Percentiles rank a stretch among this genome's conserved stretches.
Conservation (phyloP, 1,140 invertebrate genomes). For the Aplysia californica region DNA sequence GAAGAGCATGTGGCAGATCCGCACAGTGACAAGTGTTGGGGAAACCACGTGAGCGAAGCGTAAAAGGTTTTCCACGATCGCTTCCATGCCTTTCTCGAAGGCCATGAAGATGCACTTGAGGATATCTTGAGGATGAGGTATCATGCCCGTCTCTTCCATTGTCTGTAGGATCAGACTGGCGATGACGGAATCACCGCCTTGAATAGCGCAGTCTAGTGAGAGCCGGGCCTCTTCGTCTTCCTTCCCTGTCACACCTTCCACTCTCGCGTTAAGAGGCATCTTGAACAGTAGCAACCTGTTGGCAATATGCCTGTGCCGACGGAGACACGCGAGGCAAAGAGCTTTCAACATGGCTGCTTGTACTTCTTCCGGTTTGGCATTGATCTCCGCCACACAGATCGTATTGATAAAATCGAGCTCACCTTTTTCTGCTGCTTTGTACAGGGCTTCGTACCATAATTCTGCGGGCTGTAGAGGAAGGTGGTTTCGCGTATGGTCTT, state of each 20-base stretch:
- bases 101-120: constrained; percentile 7
- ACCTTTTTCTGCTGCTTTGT: background rate
- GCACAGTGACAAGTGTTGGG: constrained; percentile 3
- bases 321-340: constrained; percentile 7
- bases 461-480: constrained; percentile 4
- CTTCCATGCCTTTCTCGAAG: constrained; percentile 16
- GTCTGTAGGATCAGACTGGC: constrained; percentile 19
- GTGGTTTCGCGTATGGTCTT: constrained; percentile 5
- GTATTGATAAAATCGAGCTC: constrained; percentile 18
- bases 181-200: constrained; percentile 20
- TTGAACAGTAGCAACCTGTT: constrained; percentile 19
- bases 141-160: constrained; percentile 14
- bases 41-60: constrained; percentile 6
- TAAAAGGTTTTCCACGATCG: constrained; percentile 19
- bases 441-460: constrained; percentile 12
- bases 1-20: constrained; percentile 12
- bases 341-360: constrained; percentile 9
- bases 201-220: constrained; percentile 6
- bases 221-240: background rate
- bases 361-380: background rate
- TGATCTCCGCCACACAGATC: constrained; percentile 7
- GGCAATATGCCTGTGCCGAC: background rate
- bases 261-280: background rate
- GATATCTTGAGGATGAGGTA: background rate
- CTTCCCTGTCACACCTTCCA: background rate